Evolutionary conservation across 2,113 vertebrate genomes (phyloP).

Genomic region (Neolamprologus falcicula): DNA sequence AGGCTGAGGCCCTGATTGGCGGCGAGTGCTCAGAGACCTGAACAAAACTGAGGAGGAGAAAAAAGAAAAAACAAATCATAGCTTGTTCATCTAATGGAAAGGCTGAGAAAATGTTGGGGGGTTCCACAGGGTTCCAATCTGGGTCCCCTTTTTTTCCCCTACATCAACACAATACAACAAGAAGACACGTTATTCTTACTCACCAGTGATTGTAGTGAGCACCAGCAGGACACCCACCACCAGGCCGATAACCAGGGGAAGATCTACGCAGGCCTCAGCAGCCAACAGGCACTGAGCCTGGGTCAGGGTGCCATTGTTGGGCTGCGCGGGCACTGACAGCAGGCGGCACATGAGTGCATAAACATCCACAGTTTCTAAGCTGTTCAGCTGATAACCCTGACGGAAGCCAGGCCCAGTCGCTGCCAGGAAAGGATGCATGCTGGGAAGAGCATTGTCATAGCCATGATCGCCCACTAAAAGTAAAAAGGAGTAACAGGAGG

Average conservation of each 20-base stretch:
- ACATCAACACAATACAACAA: not conserved
- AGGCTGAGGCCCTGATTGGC: not conserved
- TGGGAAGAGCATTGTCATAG: slow-evolving; percentile 84
- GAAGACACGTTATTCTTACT: not conserved
- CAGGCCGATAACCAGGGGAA: slow-evolving; percentile 72
- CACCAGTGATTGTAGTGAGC: slow-evolving; percentile 72
- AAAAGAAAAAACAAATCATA: not conserved
- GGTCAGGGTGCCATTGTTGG: slow-evolving; percentile 85
- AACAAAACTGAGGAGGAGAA: slow-evolving; percentile 61
- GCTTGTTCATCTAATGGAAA: not conserved
- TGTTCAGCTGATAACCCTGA: slow-evolving; percentile 58
- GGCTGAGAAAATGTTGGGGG: not conserved
- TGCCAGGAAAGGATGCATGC: slow-evolving; percentile 94
- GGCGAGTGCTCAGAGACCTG: slow-evolving; percentile 62
- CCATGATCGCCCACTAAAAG: slow-evolving; percentile 90
- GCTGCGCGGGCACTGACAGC: slow-evolving; percentile 70
- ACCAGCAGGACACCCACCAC: slow-evolving; percentile 78
- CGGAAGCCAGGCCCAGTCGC: slow-evolving; percentile 84
- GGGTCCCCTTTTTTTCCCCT: rapidly evolving
- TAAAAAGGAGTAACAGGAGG: not conserved
- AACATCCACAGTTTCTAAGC: slow-evolving; percentile 81
- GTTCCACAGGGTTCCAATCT: not conserved
- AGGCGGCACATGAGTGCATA: slow-evolving; percentile 94
- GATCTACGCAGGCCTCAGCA: slow-evolving; percentile 72
- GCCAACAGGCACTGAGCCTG: slow-evolving; percentile 74